A percentile compares a stretch with the other conserved stretches of the same genome.
phyloP scores from a whole-genome alignment of 2,888 invertebrate genomes.

The Alviniconcha strummeri region DNA sequence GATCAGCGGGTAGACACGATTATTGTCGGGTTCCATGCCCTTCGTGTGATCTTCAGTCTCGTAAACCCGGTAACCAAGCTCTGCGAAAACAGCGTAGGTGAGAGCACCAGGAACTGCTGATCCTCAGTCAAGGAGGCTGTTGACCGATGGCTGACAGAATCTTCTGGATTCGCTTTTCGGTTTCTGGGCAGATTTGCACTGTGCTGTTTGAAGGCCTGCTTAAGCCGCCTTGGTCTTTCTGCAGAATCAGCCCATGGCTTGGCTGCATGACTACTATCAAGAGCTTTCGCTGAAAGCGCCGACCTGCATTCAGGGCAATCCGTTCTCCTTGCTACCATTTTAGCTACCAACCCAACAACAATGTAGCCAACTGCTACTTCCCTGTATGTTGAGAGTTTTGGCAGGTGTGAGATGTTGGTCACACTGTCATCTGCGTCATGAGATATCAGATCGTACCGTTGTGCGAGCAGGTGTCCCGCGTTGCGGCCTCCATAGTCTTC shows the following conservation, averaged over 20 bases:
- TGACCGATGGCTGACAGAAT: no score
- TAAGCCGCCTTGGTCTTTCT: neutral
- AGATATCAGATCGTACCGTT: neutral
- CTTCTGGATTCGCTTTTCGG: neutral
- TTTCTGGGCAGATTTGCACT: neutral
- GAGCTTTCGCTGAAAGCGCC: neutral
- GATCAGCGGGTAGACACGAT: no score
- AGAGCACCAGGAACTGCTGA: no score
- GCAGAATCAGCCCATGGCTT: neutral
- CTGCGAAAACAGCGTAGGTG: no score
- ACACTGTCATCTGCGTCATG: neutral
- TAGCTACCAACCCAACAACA: neutral
- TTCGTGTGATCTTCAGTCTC: no score
- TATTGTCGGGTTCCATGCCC: no score
- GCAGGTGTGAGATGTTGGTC: neutral
- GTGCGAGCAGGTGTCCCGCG: neutral
- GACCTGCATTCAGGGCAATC: neutral
- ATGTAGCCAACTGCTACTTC: neutral
- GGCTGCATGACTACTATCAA: neutral
- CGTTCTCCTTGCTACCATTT: neutral
- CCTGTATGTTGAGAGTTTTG: neutral
- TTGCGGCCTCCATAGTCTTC: neutral
- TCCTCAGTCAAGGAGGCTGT: no score
- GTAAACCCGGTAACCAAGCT: no score
- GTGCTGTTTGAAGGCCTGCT: neutral